Evolutionary conservation across 2,888 invertebrate species (phyloP).

Genomic region (Norana najaformis): DNA sequence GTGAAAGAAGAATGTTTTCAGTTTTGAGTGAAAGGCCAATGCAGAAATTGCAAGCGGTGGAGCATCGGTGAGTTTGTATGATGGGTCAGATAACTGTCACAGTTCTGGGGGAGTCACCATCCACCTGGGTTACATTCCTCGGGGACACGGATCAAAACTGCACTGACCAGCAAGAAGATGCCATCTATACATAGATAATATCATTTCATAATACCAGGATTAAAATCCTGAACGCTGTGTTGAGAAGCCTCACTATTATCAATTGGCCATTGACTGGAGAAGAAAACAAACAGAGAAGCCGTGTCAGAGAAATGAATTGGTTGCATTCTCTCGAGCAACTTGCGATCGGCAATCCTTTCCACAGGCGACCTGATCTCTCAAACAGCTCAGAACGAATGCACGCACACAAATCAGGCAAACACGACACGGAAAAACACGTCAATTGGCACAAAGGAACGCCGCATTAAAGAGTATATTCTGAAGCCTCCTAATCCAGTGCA

Average conservation of each 20-base stretch:
- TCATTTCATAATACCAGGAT: neutral
- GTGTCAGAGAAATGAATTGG: neutral
- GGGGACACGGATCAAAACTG: neutral
- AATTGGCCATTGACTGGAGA: neutral
- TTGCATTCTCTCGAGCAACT: neutral
- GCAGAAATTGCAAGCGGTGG: too few relatives aligned
- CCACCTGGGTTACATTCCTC: neutral
- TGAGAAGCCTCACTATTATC: neutral
- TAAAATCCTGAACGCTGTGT: neutral
- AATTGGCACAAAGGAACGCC: too few relatives aligned
- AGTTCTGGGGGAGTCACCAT: too few relatives aligned
- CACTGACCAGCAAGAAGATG: neutral
- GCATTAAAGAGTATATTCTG: neutral
- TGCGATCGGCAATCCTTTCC: neutral
- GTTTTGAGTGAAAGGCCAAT: too few relatives aligned
- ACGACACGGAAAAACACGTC: too few relatives aligned
- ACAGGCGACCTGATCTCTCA: neutral
- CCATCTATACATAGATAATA: neutral
- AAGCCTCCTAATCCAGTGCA: neutral
- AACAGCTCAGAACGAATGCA: too few relatives aligned
- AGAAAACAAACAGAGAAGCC: neutral
- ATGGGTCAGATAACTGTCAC: too few relatives aligned
- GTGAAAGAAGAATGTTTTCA: too few relatives aligned
- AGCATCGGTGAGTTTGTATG: too few relatives aligned
- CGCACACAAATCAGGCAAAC: neutral